Percentiles rank a stretch among this genome's conserved stretches.
Evolutionary conservation across 2,888 invertebrate genomes (phyloP).

Genomic region (Epinotia ramella): DNA sequence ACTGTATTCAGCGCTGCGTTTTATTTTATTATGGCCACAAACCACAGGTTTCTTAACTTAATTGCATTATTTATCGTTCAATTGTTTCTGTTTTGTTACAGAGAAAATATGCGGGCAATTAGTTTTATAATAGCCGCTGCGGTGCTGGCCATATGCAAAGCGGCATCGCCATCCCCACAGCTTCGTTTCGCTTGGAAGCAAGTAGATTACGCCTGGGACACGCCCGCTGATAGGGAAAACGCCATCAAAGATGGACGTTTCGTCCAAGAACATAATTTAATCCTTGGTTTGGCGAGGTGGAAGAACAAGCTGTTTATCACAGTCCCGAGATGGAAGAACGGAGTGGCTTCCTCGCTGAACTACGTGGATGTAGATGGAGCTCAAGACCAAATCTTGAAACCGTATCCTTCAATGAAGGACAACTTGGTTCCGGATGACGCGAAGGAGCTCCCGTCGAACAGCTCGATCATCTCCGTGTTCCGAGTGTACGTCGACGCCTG

Average conservation of each 20-base stretch:
- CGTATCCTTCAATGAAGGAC: slow-evolving; percentile 91
- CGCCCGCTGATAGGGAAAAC: slow-evolving; percentile 82
- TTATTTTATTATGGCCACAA: neutral
- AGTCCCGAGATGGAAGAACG: slow-evolving; percentile 89
- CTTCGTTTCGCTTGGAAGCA: slow-evolving; percentile 90
- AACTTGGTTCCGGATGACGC: slow-evolving; percentile 88
- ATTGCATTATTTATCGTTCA: slow-evolving; percentile 22
- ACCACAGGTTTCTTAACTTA: slow-evolving; percentile 29
- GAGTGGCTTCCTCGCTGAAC: slow-evolving; percentile 89
- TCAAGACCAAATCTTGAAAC: slow-evolving; percentile 89
- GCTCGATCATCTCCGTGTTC: slow-evolving; percentile 89
- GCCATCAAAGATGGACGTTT: slow-evolving; percentile 87
- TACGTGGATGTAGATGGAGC: slow-evolving; percentile 86
- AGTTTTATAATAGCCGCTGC: slow-evolving; percentile 63
- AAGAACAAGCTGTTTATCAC: slow-evolving; percentile 89
- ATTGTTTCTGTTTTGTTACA: slow-evolving; percentile 53
- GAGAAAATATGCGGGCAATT: slow-evolving; percentile 64
- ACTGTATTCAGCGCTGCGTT: no score
- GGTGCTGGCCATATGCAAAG: slow-evolving; percentile 63
- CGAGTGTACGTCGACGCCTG: slow-evolving; percentile 90
- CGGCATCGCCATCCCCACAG: slow-evolving; percentile 84
- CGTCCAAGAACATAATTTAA: slow-evolving; percentile 88
- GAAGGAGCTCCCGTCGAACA: slow-evolving; percentile 81
- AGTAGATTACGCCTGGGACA: slow-evolving; percentile 88
- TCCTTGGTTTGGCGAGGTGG: slow-evolving; percentile 90